Percentiles rank a stretch among this genome's conserved stretches.
Evolutionary conservation across 2,888 invertebrate genomes (phyloP).

Genomic region (Drosophila glabriapex): DNA sequence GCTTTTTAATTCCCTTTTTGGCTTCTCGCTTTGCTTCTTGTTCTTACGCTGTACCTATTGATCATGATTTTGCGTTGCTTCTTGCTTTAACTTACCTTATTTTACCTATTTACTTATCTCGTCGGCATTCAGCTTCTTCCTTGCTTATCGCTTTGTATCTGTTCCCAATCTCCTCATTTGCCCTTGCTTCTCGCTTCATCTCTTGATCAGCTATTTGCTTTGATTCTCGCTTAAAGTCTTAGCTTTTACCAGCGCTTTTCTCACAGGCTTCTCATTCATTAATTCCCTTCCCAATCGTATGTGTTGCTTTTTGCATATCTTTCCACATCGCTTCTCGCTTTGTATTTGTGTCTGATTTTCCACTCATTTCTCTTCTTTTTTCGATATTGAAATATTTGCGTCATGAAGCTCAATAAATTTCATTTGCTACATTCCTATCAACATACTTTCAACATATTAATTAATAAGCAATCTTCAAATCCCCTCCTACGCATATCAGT

Average conservation of each 20-base stretch:
- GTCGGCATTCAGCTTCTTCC: background rate
- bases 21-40: background rate
- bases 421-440: background rate
- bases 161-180: background rate
- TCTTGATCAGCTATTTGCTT: background rate
- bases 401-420: background rate
- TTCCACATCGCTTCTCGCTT: background rate
- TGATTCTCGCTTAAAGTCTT: background rate
- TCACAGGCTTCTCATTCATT: background rate
- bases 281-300: background rate
- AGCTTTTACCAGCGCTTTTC: background rate
- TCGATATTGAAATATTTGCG: background rate
- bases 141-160: background rate
- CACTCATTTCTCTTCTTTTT: background rate
- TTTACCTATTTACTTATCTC: background rate
- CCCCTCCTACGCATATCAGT: too few species aligned
- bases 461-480: background rate
- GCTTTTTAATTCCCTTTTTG: background rate
- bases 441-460: background rate
- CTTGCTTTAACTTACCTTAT: background rate
- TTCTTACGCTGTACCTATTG: background rate
- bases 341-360: background rate
- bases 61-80: background rate
- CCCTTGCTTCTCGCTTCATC: slow-evolving; percentile 1
- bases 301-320: background rate